phyloP scores from a whole-genome alignment of 1,140 invertebrate species.

The Drosophila yakuba region DNA sequence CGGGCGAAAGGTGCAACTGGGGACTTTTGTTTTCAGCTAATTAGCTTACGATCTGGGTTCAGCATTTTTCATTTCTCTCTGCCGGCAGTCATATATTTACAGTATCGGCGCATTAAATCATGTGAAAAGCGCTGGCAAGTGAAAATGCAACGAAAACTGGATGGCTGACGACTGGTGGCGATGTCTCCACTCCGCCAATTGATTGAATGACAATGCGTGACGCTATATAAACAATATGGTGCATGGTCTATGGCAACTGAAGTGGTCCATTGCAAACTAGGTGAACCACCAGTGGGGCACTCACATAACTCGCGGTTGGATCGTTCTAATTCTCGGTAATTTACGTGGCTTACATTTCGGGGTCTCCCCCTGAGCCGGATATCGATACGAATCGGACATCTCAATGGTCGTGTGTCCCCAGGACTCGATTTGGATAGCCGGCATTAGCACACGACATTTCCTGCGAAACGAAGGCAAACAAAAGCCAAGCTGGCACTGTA shows the following conservation, averaged over 20 bases:
- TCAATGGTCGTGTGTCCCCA: slow-evolving; percentile 8
- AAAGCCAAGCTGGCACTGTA: background rate
- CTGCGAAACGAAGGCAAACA: slow-evolving; percentile 7
- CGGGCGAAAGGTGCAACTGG: slow-evolving; percentile 28
- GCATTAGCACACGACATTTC: slow-evolving; percentile 24
- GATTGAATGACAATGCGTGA: slow-evolving; percentile 78
- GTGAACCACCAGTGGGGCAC: slow-evolving; percentile 63
- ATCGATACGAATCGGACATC: slow-evolving; percentile 29
- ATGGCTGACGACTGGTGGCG: slow-evolving; percentile 12
- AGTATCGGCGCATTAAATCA: slow-evolving; percentile 65
- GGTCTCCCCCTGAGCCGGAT: slow-evolving; percentile 62
- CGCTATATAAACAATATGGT: slow-evolving; percentile 11
- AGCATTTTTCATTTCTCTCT: slow-evolving; percentile 28
- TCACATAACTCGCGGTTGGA: slow-evolving; percentile 46
- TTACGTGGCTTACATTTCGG: slow-evolving; percentile 68
- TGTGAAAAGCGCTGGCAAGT: slow-evolving; percentile 72
- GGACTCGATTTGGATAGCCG: slow-evolving; percentile 42
- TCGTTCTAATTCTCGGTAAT: slow-evolving; percentile 79
- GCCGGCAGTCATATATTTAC: slow-evolving; percentile 43
- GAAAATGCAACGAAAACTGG: slow-evolving; percentile 80
- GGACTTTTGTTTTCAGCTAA: slow-evolving; percentile 71
- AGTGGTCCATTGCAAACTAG: slow-evolving; percentile 60
- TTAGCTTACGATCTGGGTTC: slow-evolving; percentile 62
- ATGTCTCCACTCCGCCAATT: slow-evolving; percentile 40
- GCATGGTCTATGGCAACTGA: slow-evolving; percentile 9